Evolutionary conservation across 2,888 invertebrate genomes (phyloP).

Genomic region (Sinopyrophorus schimmeli): DNA sequence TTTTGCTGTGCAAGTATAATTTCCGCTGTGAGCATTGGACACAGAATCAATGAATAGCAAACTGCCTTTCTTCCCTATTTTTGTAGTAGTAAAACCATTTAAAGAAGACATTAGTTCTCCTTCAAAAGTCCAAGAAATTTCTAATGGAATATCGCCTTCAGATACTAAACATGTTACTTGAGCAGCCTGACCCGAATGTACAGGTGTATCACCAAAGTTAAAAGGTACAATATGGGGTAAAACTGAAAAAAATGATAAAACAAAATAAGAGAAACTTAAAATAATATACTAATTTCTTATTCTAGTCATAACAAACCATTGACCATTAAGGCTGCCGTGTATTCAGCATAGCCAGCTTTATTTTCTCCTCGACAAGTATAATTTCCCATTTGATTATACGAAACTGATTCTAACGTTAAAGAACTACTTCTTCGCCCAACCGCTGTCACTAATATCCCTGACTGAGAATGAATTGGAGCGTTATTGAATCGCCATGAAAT

Average conservation of each 20-base stretch:
- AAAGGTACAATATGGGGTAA: constrained; percentile 80
- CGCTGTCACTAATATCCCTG: constrained; percentile 34
- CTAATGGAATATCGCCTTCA: constrained; percentile 62
- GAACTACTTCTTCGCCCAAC: constrained; percentile 58
- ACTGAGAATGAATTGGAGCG: constrained; percentile 38
- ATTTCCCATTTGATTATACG: constrained; percentile 63
- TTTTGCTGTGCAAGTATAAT: constrained; percentile 53
- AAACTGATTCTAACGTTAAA: constrained; percentile 47
- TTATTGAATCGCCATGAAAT: constrained; percentile 64
- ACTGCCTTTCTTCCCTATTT: constrained; percentile 56
- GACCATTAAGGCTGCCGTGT: constrained; percentile 69
- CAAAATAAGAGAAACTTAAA: constrained; percentile 3
- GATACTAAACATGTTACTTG: constrained; percentile 71
- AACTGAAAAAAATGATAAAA: constrained; percentile 63
- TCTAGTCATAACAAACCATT: constrained; percentile 60
- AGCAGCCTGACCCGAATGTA: constrained; percentile 78
- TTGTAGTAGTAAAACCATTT: constrained; percentile 49
- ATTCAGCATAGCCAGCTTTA: constrained; percentile 66
- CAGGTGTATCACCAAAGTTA: constrained; percentile 74
- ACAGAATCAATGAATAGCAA: constrained; percentile 53
- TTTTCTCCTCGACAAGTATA: constrained; percentile 73
- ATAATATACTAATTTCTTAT: constrained; percentile 2
- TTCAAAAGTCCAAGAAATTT: constrained; percentile 61
- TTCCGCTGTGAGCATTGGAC: constrained; percentile 51
- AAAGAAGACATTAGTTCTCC: constrained; percentile 51